Conservation (phyloP, 2,113 vertebrate genomes). For the Corydoras sp. region DNA sequence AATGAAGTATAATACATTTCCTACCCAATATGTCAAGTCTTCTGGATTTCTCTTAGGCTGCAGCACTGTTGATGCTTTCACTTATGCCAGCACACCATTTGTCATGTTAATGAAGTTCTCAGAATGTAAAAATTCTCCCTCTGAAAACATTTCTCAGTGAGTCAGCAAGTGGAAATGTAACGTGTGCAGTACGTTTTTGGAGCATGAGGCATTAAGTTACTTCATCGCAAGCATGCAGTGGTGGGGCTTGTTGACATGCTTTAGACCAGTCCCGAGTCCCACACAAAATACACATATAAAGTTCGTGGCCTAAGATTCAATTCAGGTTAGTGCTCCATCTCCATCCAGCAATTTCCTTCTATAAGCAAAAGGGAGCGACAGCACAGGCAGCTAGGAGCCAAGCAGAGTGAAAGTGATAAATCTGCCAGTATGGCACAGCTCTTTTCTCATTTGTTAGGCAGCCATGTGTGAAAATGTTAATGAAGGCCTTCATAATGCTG, state of each 20-base stretch:
- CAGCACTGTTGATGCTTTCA: conserved; percentile 65
- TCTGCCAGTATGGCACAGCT: conserved; percentile 73
- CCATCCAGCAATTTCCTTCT: not conserved
- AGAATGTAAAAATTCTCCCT: conserved; percentile 62
- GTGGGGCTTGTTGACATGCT: not conserved
- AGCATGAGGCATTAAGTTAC: conserved; percentile 47
- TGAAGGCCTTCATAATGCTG: conserved; percentile 86
- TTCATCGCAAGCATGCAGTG: not conserved
- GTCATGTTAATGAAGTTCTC: conserved; percentile 74
- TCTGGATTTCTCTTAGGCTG: conserved; percentile 64
- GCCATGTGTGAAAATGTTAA: conserved; percentile 97
- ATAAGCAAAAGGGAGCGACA: conserved; percentile 16
- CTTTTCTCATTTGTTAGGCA: conserved; percentile 91
- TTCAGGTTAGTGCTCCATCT: not conserved
- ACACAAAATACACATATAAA: not conserved
- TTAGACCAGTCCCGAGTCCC: not conserved
- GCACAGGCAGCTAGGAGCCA: conserved; percentile 17
- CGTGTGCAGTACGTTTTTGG: conserved; percentile 57
- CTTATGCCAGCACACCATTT: conserved; percentile 67
- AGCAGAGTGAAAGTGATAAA: conserved; percentile 60
- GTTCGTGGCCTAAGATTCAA: too few relatives aligned
- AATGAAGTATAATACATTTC: conserved; percentile 66
- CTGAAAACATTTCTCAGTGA: conserved; percentile 66
- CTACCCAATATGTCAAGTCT: conserved; percentile 63
- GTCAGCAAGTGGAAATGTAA: conserved; percentile 65